Conservation (phyloP, 53 echinoderm and acorn worm species). For the Mesocentrotus franciscanus region DNA sequence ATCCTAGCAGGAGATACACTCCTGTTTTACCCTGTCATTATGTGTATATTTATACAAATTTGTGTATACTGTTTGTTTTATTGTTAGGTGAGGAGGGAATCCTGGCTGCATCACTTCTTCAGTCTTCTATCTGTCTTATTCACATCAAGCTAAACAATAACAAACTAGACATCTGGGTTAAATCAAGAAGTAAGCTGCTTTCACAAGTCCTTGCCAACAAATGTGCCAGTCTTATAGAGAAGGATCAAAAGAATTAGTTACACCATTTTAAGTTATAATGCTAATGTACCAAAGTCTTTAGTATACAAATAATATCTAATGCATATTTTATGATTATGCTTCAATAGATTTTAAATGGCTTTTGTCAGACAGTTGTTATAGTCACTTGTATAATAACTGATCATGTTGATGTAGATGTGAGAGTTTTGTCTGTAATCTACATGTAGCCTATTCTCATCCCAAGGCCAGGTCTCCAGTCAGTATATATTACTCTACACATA, state of each 20-base stretch:
- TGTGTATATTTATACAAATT: too few species aligned
- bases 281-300: neutral
- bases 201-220: constrained; percentile 58
- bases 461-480: too few species aligned
- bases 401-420: neutral
- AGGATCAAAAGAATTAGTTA: neutral
- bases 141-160: constrained; percentile 25
- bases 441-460: neutral
- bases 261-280: neutral
- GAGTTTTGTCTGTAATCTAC: neutral
- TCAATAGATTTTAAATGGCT: too few species aligned
- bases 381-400: neutral
- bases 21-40: too few species aligned
- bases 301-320: too few species aligned
- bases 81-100: constrained; percentile 57
- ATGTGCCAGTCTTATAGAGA: neutral
- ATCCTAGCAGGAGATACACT: too few species aligned
- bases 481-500: too few species aligned
- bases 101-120: constrained; percentile 27
- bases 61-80: neutral
- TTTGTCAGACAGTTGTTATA: neutral
- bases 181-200: constrained; percentile 53
- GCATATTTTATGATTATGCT: too few species aligned
- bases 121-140: constrained; percentile 27
- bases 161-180: constrained; percentile 58